Base-by-base conservation (phyloP, 2,113 vertebrate genomes). In the Heterochromis multidens region DNA sequence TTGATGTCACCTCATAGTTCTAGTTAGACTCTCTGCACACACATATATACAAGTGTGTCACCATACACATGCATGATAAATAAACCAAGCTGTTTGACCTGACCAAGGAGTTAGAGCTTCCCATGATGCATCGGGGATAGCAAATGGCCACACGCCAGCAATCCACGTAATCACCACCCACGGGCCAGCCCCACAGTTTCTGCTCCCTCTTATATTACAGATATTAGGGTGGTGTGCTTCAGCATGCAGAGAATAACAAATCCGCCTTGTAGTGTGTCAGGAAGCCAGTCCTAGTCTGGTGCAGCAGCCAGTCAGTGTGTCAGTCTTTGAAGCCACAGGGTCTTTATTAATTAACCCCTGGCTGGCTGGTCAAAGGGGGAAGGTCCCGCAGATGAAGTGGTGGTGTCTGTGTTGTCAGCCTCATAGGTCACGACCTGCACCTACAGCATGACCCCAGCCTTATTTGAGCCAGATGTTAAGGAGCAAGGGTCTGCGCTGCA, bases 401-500 rank as follows among this genome's bases (percentile, higher is more conserved):
- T 96, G 93, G 49, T 95, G 95, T 96, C 95, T 96, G 94, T 94
- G 92, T 89, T 88, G 91, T 90, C 95, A 91, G 95, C 92, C 95
- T 91, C 93, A 92, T 93, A 95, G 97, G 97, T 97, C 96, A 91
- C 80, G 96, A 96, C 95, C 96, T 56, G 93, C 92, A 91, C 93
- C 95, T 95, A 85, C 91, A 83, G 85, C 21, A 67, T 61, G 60
- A 88, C 93, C 88, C 70, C 33, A 2, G 61, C 87, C 93, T 96
- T 96, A 97, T 97, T 97, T 93, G 93, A 97, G 96, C 96, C 98
- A 99, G 97, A 98, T 99, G 97, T 98, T 96, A 88, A 89, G 92
- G 93, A 94, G 95, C 95, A 93, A 94, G 43, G 89, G 87, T 91
- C 92, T 91, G 89, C 31, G 23, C 77, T 57, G 31, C 89, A 79